These are phyloP conservation scores for Ovis canadensis DNA, from an alignment of 2,113 vertebrate species.

Conservation along the genomic window DNA sequence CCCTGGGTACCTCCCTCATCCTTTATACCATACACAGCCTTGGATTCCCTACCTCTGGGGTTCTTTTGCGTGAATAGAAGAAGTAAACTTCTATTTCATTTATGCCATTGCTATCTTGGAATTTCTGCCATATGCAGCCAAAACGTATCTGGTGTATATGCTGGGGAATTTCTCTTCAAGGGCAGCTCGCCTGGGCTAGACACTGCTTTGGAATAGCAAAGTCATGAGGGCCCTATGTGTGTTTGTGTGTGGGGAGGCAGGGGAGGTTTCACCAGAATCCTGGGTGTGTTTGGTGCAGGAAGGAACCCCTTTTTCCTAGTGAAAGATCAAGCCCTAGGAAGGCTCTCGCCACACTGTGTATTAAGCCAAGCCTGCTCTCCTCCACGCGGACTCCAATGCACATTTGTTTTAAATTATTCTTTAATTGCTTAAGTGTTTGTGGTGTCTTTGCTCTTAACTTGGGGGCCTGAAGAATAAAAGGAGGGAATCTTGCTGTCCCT, in stretches of 20 bases:
- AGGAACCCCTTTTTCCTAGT: not conserved
- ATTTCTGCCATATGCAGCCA: not conserved
- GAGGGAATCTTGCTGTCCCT: constrained; percentile 4
- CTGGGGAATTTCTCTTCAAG: not conserved
- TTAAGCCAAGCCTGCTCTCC: not conserved
- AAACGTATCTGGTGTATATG: not conserved
- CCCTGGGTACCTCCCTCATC: not conserved
- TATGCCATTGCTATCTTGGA: not conserved
- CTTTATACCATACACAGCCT: not conserved
- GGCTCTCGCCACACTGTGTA: not conserved
- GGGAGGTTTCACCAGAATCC: not conserved
- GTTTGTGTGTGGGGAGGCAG: not conserved
- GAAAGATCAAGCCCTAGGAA: not conserved
- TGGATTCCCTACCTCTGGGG: not conserved
- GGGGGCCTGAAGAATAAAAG: constrained; percentile 13
- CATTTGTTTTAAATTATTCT: constrained; percentile 73
- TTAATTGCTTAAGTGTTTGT: constrained; percentile 73
- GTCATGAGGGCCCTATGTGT: not conserved
- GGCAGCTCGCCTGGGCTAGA: not conserved
- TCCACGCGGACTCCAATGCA: not conserved
- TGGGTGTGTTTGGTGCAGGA: not conserved
- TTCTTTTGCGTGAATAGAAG: not conserved
- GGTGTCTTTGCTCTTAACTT: constrained; percentile 61
- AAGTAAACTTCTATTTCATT: not conserved
- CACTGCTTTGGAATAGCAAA: not conserved